Conservation (phyloP, 2,113 vertebrate genomes). For the Odocoileus hemionus region DNA sequence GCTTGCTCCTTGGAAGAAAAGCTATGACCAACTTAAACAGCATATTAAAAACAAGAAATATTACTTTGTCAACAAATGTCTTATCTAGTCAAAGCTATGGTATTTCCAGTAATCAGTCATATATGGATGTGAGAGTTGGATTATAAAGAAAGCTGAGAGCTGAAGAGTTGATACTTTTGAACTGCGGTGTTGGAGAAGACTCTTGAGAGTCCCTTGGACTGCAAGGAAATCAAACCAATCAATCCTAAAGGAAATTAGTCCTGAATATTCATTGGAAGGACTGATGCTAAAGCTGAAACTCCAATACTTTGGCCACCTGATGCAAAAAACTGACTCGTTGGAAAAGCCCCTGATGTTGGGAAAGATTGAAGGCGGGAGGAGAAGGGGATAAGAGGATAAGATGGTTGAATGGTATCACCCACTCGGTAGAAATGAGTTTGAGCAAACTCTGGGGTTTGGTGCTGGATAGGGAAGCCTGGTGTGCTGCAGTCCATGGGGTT, state of each 20-base stretch:
- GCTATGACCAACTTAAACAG: neutral
- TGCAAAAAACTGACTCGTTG: neutral
- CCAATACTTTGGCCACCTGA: neutral
- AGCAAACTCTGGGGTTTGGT: neutral
- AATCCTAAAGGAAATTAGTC: neutral
- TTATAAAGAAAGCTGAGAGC: neutral
- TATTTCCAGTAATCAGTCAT: neutral
- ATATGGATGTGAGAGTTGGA: neutral
- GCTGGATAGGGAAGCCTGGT: neutral
- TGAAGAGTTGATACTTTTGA: neutral
- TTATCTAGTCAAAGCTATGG: neutral
- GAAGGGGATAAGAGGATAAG: neutral
- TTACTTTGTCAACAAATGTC: neutral
- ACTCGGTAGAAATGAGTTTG: neutral
- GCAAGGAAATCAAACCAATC: neutral
- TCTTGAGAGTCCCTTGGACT: neutral
- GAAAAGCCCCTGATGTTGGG: neutral
- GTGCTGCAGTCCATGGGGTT: neutral
- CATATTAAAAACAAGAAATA: neutral
- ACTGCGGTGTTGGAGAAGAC: neutral
- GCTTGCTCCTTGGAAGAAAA: neutral
- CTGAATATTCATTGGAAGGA: neutral
- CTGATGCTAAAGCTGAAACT: neutral
- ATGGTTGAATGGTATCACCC: neutral
- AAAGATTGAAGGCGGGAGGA: fast-evolving